These are phyloP conservation scores for Eudyptes chrysolophus DNA, from an alignment of 2,113 vertebrate species.

Conservation along the genomic window DNA sequence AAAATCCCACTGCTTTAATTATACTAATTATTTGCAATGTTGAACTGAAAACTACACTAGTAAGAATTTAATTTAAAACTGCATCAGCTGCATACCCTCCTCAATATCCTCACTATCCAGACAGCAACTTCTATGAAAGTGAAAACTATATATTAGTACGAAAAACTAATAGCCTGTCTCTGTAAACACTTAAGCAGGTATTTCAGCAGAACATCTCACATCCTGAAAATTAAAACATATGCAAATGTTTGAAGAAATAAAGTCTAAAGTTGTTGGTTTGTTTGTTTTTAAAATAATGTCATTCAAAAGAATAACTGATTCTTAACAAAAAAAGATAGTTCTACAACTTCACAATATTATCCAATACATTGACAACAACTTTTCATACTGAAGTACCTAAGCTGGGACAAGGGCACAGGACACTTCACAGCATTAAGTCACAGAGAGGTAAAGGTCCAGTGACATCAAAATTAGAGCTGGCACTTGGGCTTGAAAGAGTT, in stretches of 20 bases:
- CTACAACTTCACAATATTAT: background rate
- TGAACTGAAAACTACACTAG: background rate
- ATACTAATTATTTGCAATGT: background rate
- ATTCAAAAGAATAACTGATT: background rate
- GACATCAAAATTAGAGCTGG: background rate
- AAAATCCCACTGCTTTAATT: background rate
- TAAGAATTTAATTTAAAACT: background rate
- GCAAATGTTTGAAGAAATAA: background rate
- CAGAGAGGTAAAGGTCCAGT: background rate
- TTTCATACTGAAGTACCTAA: background rate
- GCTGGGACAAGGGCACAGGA: background rate
- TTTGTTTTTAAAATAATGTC: background rate
- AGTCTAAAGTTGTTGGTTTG: background rate
- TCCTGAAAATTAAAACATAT: background rate
- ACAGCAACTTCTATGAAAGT: background rate
- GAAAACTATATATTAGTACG: background rate
- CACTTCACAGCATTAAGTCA: background rate
- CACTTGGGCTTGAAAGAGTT: background rate
- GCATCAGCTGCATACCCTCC: background rate
- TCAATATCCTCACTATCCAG: background rate
- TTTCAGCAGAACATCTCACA: background rate
- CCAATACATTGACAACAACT: background rate
- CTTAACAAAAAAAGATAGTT: background rate
- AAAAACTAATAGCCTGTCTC: background rate
- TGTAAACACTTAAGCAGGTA: background rate